These are phyloP conservation scores for Parasteatoda tepidariorum DNA, from an alignment of 1,140 invertebrate species.

Conservation along the genomic window DNA sequence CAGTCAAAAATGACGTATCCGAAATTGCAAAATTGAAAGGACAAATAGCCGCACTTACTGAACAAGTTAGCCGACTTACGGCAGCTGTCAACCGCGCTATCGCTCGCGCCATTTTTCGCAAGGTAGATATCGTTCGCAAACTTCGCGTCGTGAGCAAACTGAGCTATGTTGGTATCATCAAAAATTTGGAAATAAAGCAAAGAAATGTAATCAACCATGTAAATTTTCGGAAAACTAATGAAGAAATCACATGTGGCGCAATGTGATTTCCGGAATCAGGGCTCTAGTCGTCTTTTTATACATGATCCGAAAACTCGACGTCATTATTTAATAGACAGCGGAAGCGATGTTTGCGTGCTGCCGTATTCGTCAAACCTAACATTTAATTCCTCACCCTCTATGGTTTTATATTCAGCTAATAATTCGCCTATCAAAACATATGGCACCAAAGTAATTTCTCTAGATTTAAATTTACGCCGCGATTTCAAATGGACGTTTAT, in stretches of 20 bases:
- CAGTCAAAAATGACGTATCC: too few species aligned
- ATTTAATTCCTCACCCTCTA: too few species aligned
- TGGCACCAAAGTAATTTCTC: constrained; percentile 4
- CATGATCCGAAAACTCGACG: background rate
- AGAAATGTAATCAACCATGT: background rate
- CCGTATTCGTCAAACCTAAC: too few species aligned
- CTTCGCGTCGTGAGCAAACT: too few species aligned
- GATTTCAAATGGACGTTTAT: constrained; percentile 43
- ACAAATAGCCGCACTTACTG: too few species aligned
- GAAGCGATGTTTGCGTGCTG: background rate
- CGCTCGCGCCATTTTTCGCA: too few species aligned
- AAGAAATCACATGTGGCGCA: background rate
- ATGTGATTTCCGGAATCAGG: background rate
- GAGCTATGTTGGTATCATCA: constrained; percentile 2
- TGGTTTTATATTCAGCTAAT: constrained; percentile 53
- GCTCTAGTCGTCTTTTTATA: background rate
- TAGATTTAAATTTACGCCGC: constrained; percentile 22
- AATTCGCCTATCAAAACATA: constrained; percentile 47
- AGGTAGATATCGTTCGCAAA: too few species aligned
- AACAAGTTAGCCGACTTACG: too few species aligned
- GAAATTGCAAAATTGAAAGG: too few species aligned
- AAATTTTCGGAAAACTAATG: background rate
- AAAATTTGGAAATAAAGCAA: background rate
- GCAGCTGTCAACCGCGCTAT: too few species aligned
- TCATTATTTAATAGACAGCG: background rate